Base-by-base conservation (phyloP, 2,113 vertebrate genomes). In the Gyps fulvus region DNA sequence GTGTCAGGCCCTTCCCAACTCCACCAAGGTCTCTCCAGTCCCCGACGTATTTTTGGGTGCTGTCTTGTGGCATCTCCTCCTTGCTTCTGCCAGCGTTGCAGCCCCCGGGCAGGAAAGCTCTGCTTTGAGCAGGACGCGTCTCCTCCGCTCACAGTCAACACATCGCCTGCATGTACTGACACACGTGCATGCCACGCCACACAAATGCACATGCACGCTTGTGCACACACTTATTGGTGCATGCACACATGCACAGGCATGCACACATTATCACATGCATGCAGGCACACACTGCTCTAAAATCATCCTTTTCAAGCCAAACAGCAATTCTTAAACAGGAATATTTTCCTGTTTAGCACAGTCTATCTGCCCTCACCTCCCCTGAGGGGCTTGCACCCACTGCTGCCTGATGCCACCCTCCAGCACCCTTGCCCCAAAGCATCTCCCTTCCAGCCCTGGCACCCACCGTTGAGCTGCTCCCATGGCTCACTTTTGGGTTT, bases 81-180 rank as follows among this genome's bases (percentile, higher is more conserved):
- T 40, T 20, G 78, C 52, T 34, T 6, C 85, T 36, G 61, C 65
- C 47, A 36, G 40, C 0, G 0, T 6, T 3, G 10, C 55, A 19
- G 83, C 89, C 70, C 45, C 18, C 3, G 61, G 86, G 83, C 91
- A 78, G 73, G 13, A 42, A 29, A 92, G 59, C 73, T 26, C 57
- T 9, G 69, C 49, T 66, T 26, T 2, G 0, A 52, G 59, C 61
- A 5, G 83, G 83, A 71, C 4, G 0, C 2, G 13, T 71, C 92
- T 49, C 45, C 71, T 83, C 34, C 3, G 0, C 57, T 83, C 50
- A 13, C 27, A 3, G 2, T 19, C 73, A 69, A 49, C 0, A 0
- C 70, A 2, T 11, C 0, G 0, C 15, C 47, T 2, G 1, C 4
- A 0, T 3, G 38, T 9, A 18, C 45, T 2, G 2, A 13, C 78